Conservation (phyloP, 2,797 vertebrate genomes). For the Coreius guichenoti region DNA sequence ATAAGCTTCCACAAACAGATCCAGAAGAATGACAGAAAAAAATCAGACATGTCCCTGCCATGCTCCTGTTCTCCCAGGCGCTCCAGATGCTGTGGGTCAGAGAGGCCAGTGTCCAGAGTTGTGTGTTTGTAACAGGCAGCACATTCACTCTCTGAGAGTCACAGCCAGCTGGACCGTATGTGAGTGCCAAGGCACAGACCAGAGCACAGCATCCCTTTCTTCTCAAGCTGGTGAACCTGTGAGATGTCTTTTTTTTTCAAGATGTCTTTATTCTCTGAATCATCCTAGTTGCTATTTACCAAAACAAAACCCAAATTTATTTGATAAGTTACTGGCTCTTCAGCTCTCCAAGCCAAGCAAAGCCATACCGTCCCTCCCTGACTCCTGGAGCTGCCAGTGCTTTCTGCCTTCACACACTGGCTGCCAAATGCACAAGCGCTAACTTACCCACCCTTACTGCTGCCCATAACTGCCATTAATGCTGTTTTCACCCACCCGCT, state of each 20-base stretch:
- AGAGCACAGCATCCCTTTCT: constrained; percentile 74
- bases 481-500: constrained; percentile 18
- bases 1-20: not conserved
- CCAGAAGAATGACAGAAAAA: constrained; percentile 13
- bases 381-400: constrained; percentile 36
- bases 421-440: constrained; percentile 41
- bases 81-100: constrained; percentile 54
- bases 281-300: constrained; percentile 58
- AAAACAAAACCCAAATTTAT: constrained; percentile 54
- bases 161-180: constrained; percentile 83
- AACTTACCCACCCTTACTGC: constrained; percentile 40
- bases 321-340: constrained; percentile 41
- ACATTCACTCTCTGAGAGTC: constrained; percentile 82
- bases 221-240: constrained; percentile 44
- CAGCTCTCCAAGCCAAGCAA: constrained; percentile 34
- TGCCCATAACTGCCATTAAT: constrained; percentile 33
- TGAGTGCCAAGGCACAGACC: constrained; percentile 41
- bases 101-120: constrained; percentile 68
- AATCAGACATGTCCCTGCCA: constrained; percentile 1
- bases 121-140: constrained; percentile 87
- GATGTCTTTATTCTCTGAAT: constrained; percentile 12
- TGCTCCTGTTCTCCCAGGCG: constrained; percentile 9
- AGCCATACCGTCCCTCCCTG: constrained; percentile 47
- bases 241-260: constrained; percentile 16
- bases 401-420: constrained; percentile 44